Base-by-base conservation (phyloP, 2,888 invertebrate genomes). In the Agonopterix alstromeriana region DNA sequence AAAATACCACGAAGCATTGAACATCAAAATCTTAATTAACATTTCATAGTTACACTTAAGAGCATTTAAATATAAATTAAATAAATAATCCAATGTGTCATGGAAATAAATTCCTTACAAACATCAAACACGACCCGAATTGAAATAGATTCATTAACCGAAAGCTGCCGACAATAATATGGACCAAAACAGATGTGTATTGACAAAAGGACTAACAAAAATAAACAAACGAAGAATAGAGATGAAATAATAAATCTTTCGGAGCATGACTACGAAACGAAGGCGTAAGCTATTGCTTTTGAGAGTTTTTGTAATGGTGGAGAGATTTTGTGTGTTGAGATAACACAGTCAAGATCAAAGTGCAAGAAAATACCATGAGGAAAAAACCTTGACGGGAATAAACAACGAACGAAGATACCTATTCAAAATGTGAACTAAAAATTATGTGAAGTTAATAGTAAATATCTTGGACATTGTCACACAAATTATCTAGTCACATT, bases 111-210 rank as follows among this genome's bases (percentile, higher is more conserved):
- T 27, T 27, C 5, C 12, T n/a, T 11, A 43, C 10, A 10, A 43
- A 43, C 43, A 58, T 58, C 56, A 63, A 59, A 57, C 35, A 41
- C 17, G 47, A 36, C 8, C 44, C 44, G 46, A 50, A 55, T 55
- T 54, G 53, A 66, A 63, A 69, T 57, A 55, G 55, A 63, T 65
- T 64, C 60, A 60, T 61, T 60, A 60, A 41, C 53, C 53, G 47
- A 52, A 48, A 59, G 55, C 41, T 35, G 48, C 54, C 60, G 53
- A 65, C 63, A 66, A 65, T 70, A 64, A 65, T 59, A 65, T 60
- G 60, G 56, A 57, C 66, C 61, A 57, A 73, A 73, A 77, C 72
- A 76, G 70, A 74, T 73, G 70, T 72, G 63, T 77, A 71, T 77
- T 77, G 73, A 79, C 73, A 73, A 68, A 72, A 66, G 62, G 57